phyloP scores from a whole-genome alignment of 2,888 invertebrate species.

The Syrphus vitripennis region DNA sequence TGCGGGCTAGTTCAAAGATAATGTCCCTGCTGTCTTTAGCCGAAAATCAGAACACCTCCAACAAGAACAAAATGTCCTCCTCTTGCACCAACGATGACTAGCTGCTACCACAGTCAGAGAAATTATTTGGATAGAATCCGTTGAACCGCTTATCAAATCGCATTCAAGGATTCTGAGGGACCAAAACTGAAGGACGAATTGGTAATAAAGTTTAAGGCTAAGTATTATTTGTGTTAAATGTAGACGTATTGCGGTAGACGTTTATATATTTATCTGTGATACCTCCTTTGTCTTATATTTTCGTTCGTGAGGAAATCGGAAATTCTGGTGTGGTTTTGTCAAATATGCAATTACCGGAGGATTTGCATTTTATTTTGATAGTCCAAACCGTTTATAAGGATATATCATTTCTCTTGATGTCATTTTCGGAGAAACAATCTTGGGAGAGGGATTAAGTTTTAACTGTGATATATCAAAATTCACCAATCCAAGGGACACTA shows the following conservation, averaged over 20 bases:
- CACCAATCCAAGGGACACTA: not conserved
- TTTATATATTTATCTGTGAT: not conserved
- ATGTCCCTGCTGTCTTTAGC: constrained; percentile 61
- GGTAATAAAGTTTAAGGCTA: constrained; percentile 60
- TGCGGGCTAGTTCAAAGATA: constrained; percentile 54
- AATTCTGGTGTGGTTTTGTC: not conserved
- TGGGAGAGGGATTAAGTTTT: constrained; percentile 7
- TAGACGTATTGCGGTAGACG: constrained; percentile 29
- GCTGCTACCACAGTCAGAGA: constrained; percentile 14
- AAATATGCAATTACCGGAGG: constrained; percentile 52
- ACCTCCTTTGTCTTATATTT: not conserved
- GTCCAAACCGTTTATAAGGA: not conserved
- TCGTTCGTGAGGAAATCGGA: not conserved
- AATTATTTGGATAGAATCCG: constrained; percentile 35
- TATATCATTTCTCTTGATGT: not conserved
- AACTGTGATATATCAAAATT: constrained; percentile 26
- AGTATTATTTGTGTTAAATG: constrained; percentile 34
- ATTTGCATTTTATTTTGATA: constrained; percentile 50
- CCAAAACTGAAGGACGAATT: not conserved
- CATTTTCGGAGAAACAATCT: constrained; percentile 23
- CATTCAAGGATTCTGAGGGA: not conserved
- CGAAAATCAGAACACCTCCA: constrained; percentile 26
- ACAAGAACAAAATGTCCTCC: not conserved
- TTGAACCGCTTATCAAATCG: constrained; percentile 52
- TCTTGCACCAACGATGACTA: not conserved